A percentile compares a stretch with the other conserved stretches of the same genome.
Evolutionary conservation across 2,113 vertebrate species (phyloP).

Genomic region (Seriola rivoliana): DNA sequence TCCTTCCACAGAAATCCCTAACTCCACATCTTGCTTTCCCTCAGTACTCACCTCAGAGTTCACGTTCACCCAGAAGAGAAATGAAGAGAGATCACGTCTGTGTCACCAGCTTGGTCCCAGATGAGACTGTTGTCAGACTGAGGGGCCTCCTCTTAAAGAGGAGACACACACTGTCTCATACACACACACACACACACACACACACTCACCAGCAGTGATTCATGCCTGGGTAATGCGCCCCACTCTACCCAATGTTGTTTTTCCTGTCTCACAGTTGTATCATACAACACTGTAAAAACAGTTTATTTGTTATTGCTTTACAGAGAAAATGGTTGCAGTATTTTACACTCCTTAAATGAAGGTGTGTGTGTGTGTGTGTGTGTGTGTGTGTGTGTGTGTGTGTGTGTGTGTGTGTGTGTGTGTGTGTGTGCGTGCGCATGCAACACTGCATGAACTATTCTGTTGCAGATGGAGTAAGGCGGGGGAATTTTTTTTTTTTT

Average conservation of each 20-base stretch:
- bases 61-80: not conserved
- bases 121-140: constrained; percentile 36
- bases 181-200: not conserved
- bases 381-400: not conserved
- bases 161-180: not conserved
- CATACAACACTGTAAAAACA: not conserved
- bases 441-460: not conserved
- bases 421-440: not conserved
- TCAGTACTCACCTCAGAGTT: constrained; percentile 60
- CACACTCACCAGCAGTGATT: constrained; percentile 52
- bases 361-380: not conserved
- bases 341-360: not conserved
- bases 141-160: constrained; percentile 60
- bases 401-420: not conserved
- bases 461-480: not conserved
- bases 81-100: constrained; percentile 36
- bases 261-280: not conserved
- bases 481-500: not conserved
- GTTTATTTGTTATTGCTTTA: not conserved
- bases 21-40: not conserved
- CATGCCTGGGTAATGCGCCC: constrained; percentile 49
- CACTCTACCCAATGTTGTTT: constrained; percentile 30
- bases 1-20: not conserved
- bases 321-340: not conserved
- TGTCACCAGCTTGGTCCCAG: constrained; percentile 20